phyloP scores from a whole-genome alignment of 2,797 vertebrate genomes.

The Liasis olivaceus region DNA sequence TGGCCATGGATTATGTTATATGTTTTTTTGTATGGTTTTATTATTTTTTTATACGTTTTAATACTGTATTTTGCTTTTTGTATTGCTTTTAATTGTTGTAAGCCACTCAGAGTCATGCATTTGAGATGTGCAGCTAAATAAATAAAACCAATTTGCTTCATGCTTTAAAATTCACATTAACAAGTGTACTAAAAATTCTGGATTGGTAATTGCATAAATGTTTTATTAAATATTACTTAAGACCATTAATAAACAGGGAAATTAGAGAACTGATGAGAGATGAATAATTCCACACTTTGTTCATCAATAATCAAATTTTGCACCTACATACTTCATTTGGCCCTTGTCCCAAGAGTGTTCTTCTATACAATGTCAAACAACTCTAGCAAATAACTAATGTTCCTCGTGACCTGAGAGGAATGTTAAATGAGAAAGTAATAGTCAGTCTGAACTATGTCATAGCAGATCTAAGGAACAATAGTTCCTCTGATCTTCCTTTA shows the following conservation, averaged over 20 bases:
- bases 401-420: background rate
- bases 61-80: background rate
- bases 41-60: background rate
- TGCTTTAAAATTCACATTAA: background rate
- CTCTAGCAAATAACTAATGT: background rate
- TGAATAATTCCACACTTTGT: background rate
- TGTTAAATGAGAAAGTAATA: background rate
- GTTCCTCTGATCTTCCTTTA: background rate
- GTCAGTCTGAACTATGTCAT: background rate
- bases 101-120: background rate
- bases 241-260: background rate
- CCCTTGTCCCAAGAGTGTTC: background rate
- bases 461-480: conserved; percentile 19
- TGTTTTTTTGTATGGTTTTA: background rate
- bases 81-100: background rate
- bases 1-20: background rate
- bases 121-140: background rate
- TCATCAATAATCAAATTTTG: conserved; percentile 6
- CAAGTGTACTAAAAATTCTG: background rate
- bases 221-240: background rate
- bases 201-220: background rate
- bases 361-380: background rate
- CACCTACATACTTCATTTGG: background rate
- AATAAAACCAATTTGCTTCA: background rate
- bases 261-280: background rate